Percentiles rank a stretch among this genome's conserved stretches.
phyloP scores from a whole-genome alignment of 2,797 vertebrate genomes.

The Fistularia commersonii region DNA sequence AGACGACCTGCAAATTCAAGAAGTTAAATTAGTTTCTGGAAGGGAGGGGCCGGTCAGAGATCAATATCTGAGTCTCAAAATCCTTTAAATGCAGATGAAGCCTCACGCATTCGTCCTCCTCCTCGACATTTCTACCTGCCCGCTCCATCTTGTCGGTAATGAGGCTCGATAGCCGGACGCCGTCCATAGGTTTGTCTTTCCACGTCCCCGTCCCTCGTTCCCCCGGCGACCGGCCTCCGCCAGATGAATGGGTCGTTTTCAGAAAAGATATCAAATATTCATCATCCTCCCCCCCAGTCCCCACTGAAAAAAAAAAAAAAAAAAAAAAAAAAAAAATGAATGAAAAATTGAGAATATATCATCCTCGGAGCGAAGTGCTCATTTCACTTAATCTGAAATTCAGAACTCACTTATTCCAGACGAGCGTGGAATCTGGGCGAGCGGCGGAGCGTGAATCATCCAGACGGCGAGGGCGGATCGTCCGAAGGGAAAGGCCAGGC shows the following conservation, averaged over 20 bases:
- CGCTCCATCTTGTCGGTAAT: conserved; percentile 42
- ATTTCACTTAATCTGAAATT: conserved; percentile 38
- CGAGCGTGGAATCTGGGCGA: too few relatives aligned
- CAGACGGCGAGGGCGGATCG: too few relatives aligned
- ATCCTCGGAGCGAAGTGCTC: conserved; percentile 22
- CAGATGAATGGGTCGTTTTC: too few relatives aligned
- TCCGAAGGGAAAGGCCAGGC: too few relatives aligned
- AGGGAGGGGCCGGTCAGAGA: conserved; percentile 21
- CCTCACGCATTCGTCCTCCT: conserved; percentile 3
- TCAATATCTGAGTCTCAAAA: conserved; percentile 8
- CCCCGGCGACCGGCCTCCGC: conserved; percentile 2
- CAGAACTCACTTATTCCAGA: conserved; percentile 36
- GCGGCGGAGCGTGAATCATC: conserved; percentile 28
- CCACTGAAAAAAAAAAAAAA: too few relatives aligned
- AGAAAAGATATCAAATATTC: conserved; percentile 69
- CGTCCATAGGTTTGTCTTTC: conserved; percentile 24
- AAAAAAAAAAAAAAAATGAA: too few relatives aligned
- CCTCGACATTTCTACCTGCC: neutral
- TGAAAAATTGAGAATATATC: conserved; percentile 60
- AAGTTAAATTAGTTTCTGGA: conserved; percentile 35
- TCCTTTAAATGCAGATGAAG: conserved; percentile 20
- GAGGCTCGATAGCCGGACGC: conserved; percentile 41
- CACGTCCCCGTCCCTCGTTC: conserved; percentile 22
- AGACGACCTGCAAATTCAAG: conserved; percentile 20
- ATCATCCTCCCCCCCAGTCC: conserved; percentile 56